Evolutionary conservation across 2,797 vertebrate genomes (phyloP), one percentile per base, ranked within the genome.

Genomic region (Tolypeutes matacus): DNA sequence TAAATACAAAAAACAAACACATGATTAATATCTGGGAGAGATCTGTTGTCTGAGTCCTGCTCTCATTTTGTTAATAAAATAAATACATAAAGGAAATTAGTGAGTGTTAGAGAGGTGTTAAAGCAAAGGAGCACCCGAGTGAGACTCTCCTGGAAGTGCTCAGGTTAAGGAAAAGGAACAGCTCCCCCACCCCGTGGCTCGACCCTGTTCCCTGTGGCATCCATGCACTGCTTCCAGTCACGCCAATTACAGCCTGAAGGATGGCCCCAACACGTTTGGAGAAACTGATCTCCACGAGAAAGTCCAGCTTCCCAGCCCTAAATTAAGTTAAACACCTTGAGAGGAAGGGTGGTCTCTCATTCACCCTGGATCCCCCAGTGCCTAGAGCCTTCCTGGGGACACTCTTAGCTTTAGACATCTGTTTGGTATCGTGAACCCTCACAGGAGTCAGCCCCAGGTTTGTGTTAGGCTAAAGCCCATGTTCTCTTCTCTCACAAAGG

Each of bases 341-440:
- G 77, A 49, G 42, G 11, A 10, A 18, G 0, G 5, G 4, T 4
- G 1, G 39, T 49, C 11, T 21, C 31, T 89, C 62, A 12, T 65
- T 53, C 25, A 23, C 49, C 46, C 53, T 11, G 42, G 89, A 11
- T 27, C 23, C 56, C 27, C 4, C 29, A 27, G 2, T 8, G 34
- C 49, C 49, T 65, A 5, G 7, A 8, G 12, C 7, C 42, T 31
- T n/a, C 11, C 11, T 31, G 69, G 46, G 21, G 14, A n/a, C 56
- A 27, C 8, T 4, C 25, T 56, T 5, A 20, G 15, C 76, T 25
- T 21, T 7, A n/a, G 39, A 65, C 1, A 29, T 5, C 3, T 27
- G 3, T 17, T 18, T 1, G 17, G 2, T 1, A 4, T 12, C 62
- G 0, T 29, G 20, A 14, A 8, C 5, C n/a, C 53, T 60, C 53